Conservation (phyloP, 1,140 invertebrate genomes). For the Panulirus ornatus region DNA sequence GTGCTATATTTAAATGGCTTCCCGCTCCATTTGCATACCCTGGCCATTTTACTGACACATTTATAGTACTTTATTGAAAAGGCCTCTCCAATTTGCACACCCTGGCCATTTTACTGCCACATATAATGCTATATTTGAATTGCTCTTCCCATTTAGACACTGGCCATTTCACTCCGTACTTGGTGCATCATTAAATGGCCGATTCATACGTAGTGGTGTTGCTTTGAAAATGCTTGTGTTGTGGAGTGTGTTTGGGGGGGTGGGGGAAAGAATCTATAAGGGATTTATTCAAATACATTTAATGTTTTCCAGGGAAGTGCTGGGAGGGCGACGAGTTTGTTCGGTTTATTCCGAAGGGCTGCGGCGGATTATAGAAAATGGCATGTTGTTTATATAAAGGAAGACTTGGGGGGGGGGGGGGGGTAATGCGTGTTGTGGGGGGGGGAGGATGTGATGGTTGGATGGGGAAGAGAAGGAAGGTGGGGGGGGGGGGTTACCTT, state of each 20-base stretch:
- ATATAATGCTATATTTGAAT: no score
- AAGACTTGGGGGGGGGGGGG: background rate
- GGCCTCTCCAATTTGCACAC: no score
- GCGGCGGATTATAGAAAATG: constrained; percentile 42
- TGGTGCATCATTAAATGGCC: no score
- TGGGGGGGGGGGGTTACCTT: background rate
- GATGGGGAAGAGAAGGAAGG: background rate
- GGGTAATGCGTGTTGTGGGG: background rate
- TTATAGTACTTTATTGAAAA: no score
- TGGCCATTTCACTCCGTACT: no score
- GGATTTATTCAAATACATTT: constrained; percentile 2
- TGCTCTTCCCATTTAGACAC: no score
- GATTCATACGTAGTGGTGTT: no score
- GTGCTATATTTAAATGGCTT: no score
- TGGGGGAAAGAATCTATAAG: background rate
- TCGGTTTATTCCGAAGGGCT: constrained; percentile 8
- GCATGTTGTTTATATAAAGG: constrained; percentile 33
- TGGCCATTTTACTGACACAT: no score
- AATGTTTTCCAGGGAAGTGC: background rate
- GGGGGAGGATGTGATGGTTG: background rate
- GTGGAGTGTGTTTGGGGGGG: background rate
- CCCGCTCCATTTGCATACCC: no score
- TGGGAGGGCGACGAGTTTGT: background rate
- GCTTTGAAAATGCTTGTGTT: background rate
- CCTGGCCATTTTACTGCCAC: no score